These are phyloP conservation scores for Amphipyra tragopoginis DNA, from an alignment of 2,888 invertebrate genomes.

Conservation along the genomic window DNA sequence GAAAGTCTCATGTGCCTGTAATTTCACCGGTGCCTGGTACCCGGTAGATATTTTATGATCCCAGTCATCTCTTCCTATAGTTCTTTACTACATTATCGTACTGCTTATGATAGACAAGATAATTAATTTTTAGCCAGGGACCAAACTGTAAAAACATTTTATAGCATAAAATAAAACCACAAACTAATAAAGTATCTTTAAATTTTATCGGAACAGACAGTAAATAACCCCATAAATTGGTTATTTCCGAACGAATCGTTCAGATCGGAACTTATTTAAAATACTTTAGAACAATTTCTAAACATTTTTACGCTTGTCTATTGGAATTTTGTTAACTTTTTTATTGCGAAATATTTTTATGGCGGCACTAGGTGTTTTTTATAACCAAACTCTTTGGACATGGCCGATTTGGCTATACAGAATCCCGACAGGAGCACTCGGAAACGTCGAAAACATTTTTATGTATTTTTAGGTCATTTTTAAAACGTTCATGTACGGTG, in stretches of 20 bases:
- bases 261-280: conserved; percentile 14
- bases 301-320: conserved; percentile 31
- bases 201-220: conserved; percentile 3
- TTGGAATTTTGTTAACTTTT: conserved; percentile 55
- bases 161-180: conserved; percentile 10
- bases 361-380: conserved; percentile 60
- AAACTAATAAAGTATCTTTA: not conserved
- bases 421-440: conserved; percentile 39
- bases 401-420: conserved; percentile 52
- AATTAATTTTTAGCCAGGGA: not conserved
- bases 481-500: no score
- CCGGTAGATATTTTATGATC: no score
- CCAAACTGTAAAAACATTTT: not conserved
- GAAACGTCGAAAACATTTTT: conserved; percentile 46
- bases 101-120: not conserved
- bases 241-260: conserved; percentile 16
- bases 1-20: no score
- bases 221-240: conserved; percentile 18
- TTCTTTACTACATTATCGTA: no score
- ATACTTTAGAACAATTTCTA: conserved; percentile 27
- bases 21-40: no score
- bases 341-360: conserved; percentile 65
- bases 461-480: conserved; percentile 24
- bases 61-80: no score
- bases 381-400: conserved; percentile 61